Base-by-base conservation (phyloP, 1,140 invertebrate genomes). In the Sitobion miscanthi region DNA sequence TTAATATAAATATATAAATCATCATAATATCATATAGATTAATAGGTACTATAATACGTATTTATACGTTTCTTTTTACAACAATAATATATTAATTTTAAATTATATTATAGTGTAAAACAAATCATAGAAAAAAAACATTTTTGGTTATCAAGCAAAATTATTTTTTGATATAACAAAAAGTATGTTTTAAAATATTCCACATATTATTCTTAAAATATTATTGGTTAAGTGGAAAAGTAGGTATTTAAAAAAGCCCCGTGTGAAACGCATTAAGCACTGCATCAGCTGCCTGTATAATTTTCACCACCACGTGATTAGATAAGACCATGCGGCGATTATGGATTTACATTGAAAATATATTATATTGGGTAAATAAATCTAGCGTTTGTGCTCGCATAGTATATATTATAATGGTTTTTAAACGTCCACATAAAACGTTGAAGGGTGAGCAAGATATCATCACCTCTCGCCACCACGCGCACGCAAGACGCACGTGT, bases 381-480 rank as follows among this genome's bases (percentile, higher is more conserved):
- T 89, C 88, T 42, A 11, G 23, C 20, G 35, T 89, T 89, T 89
- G 9, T 89, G 30, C 47, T 45, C 17, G 17, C 38, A 42, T 42
- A 42, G 11, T 86, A 83, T 83, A 42, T 42, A 42, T 6, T 89
- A 25, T 57, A 57, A 89, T 89, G 88, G 52, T 89, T 54, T 89
- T 89, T 42, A 89, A 88, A 89, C 88, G 35, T 89, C 38, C 88
- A 17, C 88, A 38, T 23, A 57, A 86, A 30, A 54, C 57, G 52
- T 89, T 35, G 88, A 57, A 89, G 88, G 88, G 88, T 57, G 88
- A 57, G n/a, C 47, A 47, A 38, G 35, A 57, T 89, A 89, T 89
- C 52, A 89, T 89, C 88, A 57, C 88, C 35, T 57, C 17, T 20
- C 49, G 23, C 47, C 30, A 38, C 25, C 62, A 69, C 62, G 62